Base-by-base conservation (phyloP, 2,888 invertebrate species). In the Caenorhabditis zanzibari region DNA sequence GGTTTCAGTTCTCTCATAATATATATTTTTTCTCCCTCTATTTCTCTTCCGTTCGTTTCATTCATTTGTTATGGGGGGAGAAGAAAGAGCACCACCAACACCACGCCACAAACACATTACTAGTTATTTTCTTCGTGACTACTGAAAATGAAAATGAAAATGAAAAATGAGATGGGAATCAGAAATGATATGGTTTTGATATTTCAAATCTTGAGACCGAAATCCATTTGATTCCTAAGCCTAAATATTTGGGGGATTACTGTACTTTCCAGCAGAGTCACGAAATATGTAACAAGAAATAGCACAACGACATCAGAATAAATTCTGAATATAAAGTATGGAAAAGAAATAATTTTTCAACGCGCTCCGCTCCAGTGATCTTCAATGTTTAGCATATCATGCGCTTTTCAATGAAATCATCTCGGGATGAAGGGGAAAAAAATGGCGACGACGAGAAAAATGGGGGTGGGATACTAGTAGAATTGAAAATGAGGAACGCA, bases 321-420 rank as follows among this genome's bases (percentile, higher is more conserved):
- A 24, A 52, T 35, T 66, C n/a, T 66, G 66, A 28, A 66, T 35
- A 28, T 14, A 49, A 22, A 41, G 41, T 26, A 54, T 63, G 14
- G 44, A 7, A 44, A 44, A 63, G 63, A 63, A 68, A 54, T 28
- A 66, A 35, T 66, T 66, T 66, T 73, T 74, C 22, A 56, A 66
- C 44, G 41, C 66, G 44, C 16, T 44, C 41, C 64, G 75, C 74
- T 56, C 58, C 56, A 38, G 47, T 56, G 75, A 59, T 66, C 49
- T 58, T 75, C 58, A 75, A 75, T 66, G 66, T 75, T 75, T 49
- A 58, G 66, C 44, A 75, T 75, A 66, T 66, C 66, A 75, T 66
- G 64, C 24, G 74, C 54, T 75, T 56, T 63, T 64, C 35, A 24
- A 73, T 49, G 47, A 52, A 52, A 52, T 73, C 66, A 66, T 66